A percentile compares a stretch with the other conserved stretches of the same genome.
Conservation (phyloP, 2,888 invertebrate genomes). For the Osmoderma eremita region DNA sequence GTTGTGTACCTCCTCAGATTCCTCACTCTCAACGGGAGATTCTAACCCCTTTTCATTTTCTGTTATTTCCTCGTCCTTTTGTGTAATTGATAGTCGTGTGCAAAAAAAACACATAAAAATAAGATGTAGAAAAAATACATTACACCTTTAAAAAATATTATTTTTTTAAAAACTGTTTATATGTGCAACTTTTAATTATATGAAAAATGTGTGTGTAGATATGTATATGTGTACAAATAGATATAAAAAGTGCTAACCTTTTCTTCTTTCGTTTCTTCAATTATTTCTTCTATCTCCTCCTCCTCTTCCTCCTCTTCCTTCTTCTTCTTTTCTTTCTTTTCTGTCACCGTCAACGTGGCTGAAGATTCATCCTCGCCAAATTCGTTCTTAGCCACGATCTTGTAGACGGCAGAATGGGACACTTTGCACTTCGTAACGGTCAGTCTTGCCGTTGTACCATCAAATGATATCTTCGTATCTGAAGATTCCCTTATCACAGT, state of each 20-base stretch:
- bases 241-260: constrained; percentile 47
- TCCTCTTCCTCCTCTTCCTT: constrained; percentile 57
- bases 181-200: too few species aligned
- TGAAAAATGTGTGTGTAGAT: too few species aligned
- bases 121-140: constrained; percentile 2
- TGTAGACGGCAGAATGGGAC: constrained; percentile 83
- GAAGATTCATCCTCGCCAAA: constrained; percentile 89
- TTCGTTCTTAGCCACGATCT: constrained; percentile 88
- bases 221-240: not conserved
- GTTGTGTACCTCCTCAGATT: constrained; percentile 46
- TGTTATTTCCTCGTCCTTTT: constrained; percentile 49
- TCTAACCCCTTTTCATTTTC: constrained; percentile 49
- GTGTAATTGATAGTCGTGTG: constrained; percentile 28
- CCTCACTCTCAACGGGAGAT: constrained; percentile 46
- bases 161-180: not conserved
- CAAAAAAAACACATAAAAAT: constrained; percentile 2
- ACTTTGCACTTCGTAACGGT: constrained; percentile 78
- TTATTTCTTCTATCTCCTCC: constrained; percentile 52
- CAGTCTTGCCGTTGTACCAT: constrained; percentile 82
- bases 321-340: constrained; percentile 63
- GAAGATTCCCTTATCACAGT: constrained; percentile 81
- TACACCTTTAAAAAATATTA: not conserved
- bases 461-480: constrained; percentile 82
- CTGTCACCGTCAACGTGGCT: constrained; percentile 83
- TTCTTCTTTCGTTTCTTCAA: constrained; percentile 56